phyloP scores from a whole-genome alignment of 53 echinoderm and acorn worm species.

The Patiria pectinifera region DNA sequence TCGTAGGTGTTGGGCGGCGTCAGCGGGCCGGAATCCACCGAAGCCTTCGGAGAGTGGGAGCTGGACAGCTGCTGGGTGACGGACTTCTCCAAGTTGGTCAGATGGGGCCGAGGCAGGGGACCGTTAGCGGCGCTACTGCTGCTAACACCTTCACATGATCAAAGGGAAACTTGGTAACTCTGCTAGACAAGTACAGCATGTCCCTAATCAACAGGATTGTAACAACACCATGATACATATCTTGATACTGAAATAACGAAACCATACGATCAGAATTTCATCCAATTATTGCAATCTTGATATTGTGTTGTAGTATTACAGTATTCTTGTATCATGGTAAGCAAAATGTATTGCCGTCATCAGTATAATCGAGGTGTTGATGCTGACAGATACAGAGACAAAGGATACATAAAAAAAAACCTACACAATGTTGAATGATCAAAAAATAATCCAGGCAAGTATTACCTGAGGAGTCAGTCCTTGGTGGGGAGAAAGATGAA shows the following conservation, averaged over 20 bases:
- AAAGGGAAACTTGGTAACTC: not conserved
- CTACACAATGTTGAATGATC: no score
- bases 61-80: conserved; percentile 26
- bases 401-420: no score
- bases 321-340: no score
- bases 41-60: not conserved
- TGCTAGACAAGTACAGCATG: not conserved
- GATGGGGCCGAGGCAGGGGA: conserved; percentile 20
- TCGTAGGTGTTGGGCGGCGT: conserved; percentile 68
- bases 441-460: not conserved
- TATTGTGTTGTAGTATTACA: no score
- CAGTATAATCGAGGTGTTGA: no score
- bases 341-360: no score
- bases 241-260: no score
- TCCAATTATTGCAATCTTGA: not conserved
- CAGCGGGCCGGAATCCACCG: conserved; percentile 11
- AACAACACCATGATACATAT: not conserved
- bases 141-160: not conserved
- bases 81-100: conserved; percentile 55
- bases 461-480: conserved; percentile 43
- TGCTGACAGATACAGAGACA: no score
- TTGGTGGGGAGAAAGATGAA: conserved; percentile 21
- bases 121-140: conserved; percentile 15
- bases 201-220: not conserved
- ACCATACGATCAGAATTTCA: not conserved